Percentiles rank a stretch among this genome's conserved stretches.
These are phyloP conservation scores for Nematostella vectensis DNA, from an alignment of 92 coral and sea anemone genomes.

Conservation along the genomic window DNA sequence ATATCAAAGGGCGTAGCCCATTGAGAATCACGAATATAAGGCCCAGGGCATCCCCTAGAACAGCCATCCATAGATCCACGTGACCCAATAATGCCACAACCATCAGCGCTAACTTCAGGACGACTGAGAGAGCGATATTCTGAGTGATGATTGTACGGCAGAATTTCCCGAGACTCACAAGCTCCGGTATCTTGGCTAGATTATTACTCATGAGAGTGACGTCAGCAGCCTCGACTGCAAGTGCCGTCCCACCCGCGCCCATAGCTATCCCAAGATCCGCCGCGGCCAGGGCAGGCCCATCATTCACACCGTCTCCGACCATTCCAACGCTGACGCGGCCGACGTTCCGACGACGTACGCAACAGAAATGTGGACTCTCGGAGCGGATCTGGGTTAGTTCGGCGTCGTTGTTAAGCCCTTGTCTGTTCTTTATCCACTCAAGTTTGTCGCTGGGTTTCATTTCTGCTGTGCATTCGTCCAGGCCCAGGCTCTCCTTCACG, in stretches of 20 bases:
- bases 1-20: slow-evolving; percentile 82
- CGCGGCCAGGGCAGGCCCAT: slow-evolving; percentile 98
- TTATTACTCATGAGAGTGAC: slow-evolving; percentile 96
- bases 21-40: slow-evolving; percentile 68
- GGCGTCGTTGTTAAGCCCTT: slow-evolving; percentile 10
- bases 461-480: slow-evolving; percentile 84
- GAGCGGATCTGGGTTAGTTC: neutral
- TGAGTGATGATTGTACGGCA: slow-evolving; percentile 63
- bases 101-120: slow-evolving; percentile 72
- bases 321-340: slow-evolving; percentile 60
- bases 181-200: slow-evolving; percentile 89
- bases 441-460: slow-evolving; percentile 96
- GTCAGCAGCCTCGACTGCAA: slow-evolving; percentile 98
- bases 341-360: slow-evolving; percentile 5
- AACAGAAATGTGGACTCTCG: neutral
- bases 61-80: slow-evolving; percentile 91
- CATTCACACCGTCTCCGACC: slow-evolving; percentile 99
- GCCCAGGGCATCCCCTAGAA: slow-evolving; percentile 81
- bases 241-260: slow-evolving; percentile 99
- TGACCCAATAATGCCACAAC: slow-evolving; percentile 72
- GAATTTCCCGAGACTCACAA: slow-evolving; percentile 67
- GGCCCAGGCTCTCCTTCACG: slow-evolving; percentile 63
- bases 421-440: slow-evolving; percentile 68
- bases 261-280: slow-evolving; percentile 95
- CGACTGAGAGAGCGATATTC: slow-evolving; percentile 68